Evolutionary conservation across 2,888 invertebrate genomes (phyloP).

Genomic region (Cosmopolites sordidus): DNA sequence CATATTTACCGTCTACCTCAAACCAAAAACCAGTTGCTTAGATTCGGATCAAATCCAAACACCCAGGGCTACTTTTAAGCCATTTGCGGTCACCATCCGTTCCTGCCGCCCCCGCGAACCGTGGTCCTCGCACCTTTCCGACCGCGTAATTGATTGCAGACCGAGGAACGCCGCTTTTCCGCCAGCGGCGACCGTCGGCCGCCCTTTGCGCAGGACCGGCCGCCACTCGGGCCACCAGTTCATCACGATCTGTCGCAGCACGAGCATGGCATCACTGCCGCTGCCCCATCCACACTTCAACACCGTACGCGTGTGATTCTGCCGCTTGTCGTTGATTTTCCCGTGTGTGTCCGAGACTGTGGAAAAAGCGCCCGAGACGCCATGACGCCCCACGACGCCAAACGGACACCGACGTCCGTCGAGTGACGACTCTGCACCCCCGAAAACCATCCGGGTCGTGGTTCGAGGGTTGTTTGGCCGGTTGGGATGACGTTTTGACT

Average conservation of each 20-base stretch:
- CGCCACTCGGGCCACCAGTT: neutral
- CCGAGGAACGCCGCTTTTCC: neutral
- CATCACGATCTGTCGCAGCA: neutral
- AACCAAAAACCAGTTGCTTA: neutral
- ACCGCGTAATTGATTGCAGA: neutral
- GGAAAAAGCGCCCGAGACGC: too few relatives aligned
- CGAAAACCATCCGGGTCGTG: too few relatives aligned
- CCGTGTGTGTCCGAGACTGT: too few relatives aligned
- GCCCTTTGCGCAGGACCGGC: neutral
- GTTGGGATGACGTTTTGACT: too few relatives aligned
- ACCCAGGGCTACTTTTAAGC: neutral
- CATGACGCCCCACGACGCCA: too few relatives aligned
- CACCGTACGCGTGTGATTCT: too few relatives aligned
- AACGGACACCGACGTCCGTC: too few relatives aligned
- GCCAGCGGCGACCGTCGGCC: neutral
- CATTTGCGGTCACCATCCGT: neutral
- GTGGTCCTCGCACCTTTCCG: neutral
- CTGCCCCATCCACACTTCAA: too few relatives aligned
- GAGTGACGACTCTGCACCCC: too few relatives aligned
- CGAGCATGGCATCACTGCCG: neutral
- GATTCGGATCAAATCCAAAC: neutral
- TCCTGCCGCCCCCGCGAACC: neutral
- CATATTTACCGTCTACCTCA: neutral
- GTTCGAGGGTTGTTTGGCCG: too few relatives aligned
- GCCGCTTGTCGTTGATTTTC: too few relatives aligned